Conservation (phyloP, 2,888 invertebrate genomes). For the Scotopteryx bipunctaria region DNA sequence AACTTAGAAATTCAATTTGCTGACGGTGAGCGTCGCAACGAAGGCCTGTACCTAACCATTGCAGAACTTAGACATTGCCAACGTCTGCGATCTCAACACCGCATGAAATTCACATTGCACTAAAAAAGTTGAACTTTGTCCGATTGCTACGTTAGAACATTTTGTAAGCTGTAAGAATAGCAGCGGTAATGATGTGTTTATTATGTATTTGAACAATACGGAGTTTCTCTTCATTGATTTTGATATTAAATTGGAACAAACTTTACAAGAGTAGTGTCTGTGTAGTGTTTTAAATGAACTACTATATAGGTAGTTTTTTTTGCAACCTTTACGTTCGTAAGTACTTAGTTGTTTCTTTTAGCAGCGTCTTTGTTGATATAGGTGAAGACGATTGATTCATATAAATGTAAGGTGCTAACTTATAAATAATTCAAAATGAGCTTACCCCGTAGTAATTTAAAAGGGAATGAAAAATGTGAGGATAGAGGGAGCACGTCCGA, state of each 20-base stretch:
- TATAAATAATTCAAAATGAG: constrained; percentile 41
- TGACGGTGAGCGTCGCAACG: constrained; percentile 57
- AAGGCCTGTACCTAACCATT: constrained; percentile 45
- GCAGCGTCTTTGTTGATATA: background rate
- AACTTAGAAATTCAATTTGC: constrained; percentile 79
- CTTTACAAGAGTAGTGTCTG: background rate
- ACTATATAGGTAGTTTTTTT: no score
- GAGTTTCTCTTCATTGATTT: constrained; percentile 20
- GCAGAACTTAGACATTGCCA: constrained; percentile 56
- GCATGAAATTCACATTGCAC: constrained; percentile 39
- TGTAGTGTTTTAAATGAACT: background rate
- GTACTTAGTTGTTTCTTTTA: no score
- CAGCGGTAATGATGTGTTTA: constrained; percentile 31
- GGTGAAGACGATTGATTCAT: background rate
- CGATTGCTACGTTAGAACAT: constrained; percentile 27
- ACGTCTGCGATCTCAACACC: constrained; percentile 44
- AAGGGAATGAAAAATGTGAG: constrained; percentile 55
- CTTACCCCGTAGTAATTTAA: constrained; percentile 53
- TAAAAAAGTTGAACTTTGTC: constrained; percentile 39
- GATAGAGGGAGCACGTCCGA: constrained; percentile 39
- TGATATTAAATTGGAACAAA: constrained; percentile 11
- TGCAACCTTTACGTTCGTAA: no score
- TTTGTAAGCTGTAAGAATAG: constrained; percentile 24
- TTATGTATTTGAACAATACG: constrained; percentile 24
- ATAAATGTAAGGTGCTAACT: background rate